Base-by-base conservation (phyloP, 1,140 invertebrate genomes). In the Conus ventricosus region DNA sequence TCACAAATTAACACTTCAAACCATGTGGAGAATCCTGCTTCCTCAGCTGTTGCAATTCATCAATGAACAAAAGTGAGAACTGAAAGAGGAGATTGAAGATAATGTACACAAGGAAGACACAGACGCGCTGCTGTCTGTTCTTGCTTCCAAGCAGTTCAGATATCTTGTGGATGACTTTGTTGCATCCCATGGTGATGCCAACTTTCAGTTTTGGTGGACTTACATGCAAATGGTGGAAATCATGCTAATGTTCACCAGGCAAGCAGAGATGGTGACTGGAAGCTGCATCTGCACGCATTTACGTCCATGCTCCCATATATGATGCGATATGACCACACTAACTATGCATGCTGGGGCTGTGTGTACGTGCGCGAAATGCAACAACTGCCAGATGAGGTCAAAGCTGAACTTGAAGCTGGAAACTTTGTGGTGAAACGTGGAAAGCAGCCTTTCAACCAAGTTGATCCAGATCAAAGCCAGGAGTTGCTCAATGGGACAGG, bases 401-500 rank as follows among this genome's bases (percentile, higher is more conserved):
- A 60, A 39, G n/a, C 23, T 67, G 63, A 86, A 55, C 71, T 86
- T 53, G 57, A 86, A 39, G 25, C 51, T 23, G 85, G 85, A 25
- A 75, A 86, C 5, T 86, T 86, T 86, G 85, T 86, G 25, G 85
- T 86, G 20, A 86, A 86, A 53, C 57, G 25, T n/a, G 13, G 51
- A 1, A 17, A 10, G 23, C 85, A 71, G 20, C 39, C 10, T 13
- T 86, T 86, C 85, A 86, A 53, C n/a, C 85, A 39, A 71, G 85
- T 86, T n/a, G 55, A 60, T 67, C 57, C 85, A 27, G 85, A 1
- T 55, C 85, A 86, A 53, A 75, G 57, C 25, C 57, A 53, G 27
- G 85, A 86, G 51, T 86, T 60, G 85, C n/a, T 86, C 23, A 86
- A 86, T 67, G 85, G 55, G 1, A 86, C 57, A 67, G 85, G 85